phyloP scores from a whole-genome alignment of 2,888 invertebrate species.

The Paralinhomoeus sp. region DNA sequence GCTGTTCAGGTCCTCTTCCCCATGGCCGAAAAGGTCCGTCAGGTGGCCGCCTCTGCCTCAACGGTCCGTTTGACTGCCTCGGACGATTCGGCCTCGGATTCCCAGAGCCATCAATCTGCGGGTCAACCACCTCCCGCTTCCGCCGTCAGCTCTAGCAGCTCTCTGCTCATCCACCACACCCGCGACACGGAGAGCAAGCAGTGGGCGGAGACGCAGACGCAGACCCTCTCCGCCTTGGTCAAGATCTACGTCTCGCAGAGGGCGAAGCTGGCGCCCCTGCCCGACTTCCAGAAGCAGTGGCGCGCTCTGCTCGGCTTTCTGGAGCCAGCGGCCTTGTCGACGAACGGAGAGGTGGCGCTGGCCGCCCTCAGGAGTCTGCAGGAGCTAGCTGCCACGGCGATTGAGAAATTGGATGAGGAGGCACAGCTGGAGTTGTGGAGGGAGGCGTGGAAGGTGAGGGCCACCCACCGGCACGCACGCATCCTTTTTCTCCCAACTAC shows the following conservation, averaged over 20 bases:
- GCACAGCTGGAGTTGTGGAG: too few species aligned
- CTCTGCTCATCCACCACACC: conserved; percentile 76
- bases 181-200: conserved; percentile 95
- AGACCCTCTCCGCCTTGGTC: conserved; percentile 26
- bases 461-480: too few species aligned
- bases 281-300: conserved; percentile 84
- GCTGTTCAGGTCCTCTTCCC: conserved; percentile 72
- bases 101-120: too few species aligned
- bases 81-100: too few species aligned
- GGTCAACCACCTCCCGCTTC: too few species aligned
- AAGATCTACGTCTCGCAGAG: conserved; percentile 21
- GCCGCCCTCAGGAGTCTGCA: conserved; percentile 89
- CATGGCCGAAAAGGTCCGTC: conserved; percentile 65
- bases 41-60: too few species aligned
- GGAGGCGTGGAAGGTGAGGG: too few species aligned
- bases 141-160: too few species aligned
- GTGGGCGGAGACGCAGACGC: conserved; percentile 90
- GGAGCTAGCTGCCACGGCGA: too few species aligned
- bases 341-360: conserved; percentile 71
- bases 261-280: conserved; percentile 9
- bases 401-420: too few species aligned
- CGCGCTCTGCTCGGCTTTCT: conserved; percentile 72
- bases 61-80: too few species aligned
- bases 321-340: conserved; percentile 66
- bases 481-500: too few species aligned